Base-by-base conservation (phyloP, 1,140 invertebrate genomes). In the Drosophila kanapiae region DNA sequence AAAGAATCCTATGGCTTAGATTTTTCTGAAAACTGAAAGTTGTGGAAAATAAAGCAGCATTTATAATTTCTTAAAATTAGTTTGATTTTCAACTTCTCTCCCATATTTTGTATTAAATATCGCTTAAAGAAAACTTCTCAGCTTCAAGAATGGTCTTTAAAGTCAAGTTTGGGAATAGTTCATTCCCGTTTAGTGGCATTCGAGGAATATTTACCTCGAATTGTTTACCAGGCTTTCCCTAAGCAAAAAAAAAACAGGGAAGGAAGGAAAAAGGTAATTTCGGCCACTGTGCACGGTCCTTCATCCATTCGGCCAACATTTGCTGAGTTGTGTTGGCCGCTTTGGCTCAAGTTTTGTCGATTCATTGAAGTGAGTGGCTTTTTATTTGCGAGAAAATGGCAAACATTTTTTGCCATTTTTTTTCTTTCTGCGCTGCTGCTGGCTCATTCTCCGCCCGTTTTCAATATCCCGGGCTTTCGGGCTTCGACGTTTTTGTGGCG, bases 351-450 rank as follows among this genome's bases (percentile, higher is more conserved):
- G 72, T 78, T 85, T 75, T 79, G 85, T 76, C 85, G 85, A 90
- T 82, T 90, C 85, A 90, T 90, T 90, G 85, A 90, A 90, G 86
- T 90, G 85, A 90, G 85, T 90, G 85, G 85, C 85, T 84, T 88
- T 88, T 88, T 84, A 88, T 88, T 90, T 88, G 78, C 74, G 70
- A 80, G 67, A 75, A 85, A 84, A 90, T 81, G 78, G 80, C 65
- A 65, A 78, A 78, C 61, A 75, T 78, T 72, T 87, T 80, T 82
- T 86, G 54, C 54, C 56, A 75, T 59, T 49, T 62, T 80, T 23
- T 23, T 23, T 23, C 23, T 80, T 80, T 56, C 42, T 35, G 8
- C 16, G 58, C 42, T 38, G 37, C 16, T 54, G 67, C 67, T 68
- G 63, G 63, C 48, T 67, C 62, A 68, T 76, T 57, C 59, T 42